phyloP scores from a whole-genome alignment of 2,888 invertebrate species.

The Tuberolachnus salignus region DNA sequence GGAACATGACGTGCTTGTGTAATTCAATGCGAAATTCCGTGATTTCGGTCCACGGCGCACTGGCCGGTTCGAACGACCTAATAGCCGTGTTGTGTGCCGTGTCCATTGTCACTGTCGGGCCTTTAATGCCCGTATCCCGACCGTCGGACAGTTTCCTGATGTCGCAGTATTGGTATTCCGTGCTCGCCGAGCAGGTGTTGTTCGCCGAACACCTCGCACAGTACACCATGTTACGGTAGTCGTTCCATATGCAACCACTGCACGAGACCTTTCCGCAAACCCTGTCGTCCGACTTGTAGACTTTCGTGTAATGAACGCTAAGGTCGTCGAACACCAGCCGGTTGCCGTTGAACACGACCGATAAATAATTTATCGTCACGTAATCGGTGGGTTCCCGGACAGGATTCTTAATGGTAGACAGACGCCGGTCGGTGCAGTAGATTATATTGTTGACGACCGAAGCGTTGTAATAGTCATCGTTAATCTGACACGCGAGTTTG shows the following conservation, averaged over 20 bases:
- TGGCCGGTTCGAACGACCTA: not conserved
- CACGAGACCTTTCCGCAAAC: not conserved
- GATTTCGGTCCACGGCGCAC: not conserved
- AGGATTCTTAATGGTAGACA: too few relatives aligned
- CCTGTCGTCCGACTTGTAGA: not conserved
- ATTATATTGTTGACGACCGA: not conserved
- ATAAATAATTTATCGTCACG: not conserved
- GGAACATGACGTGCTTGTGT: too few relatives aligned
- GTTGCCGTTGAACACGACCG: not conserved
- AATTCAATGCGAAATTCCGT: not conserved
- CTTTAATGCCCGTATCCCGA: rapidly evolving
- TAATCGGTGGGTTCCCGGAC: too few relatives aligned
- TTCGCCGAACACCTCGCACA: not conserved
- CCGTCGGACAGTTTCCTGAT: too few relatives aligned
- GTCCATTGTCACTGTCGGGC: too few relatives aligned
- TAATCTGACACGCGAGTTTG: not conserved
- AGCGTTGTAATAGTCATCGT: not conserved
- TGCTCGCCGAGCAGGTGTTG: not conserved
- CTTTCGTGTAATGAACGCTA: not conserved
- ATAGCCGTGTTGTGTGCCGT: too few relatives aligned
- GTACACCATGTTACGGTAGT: too few relatives aligned
- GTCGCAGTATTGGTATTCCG: not conserved
- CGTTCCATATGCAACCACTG: not conserved
- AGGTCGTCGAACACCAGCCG: not conserved
- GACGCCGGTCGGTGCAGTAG: not conserved